phyloP scores from a whole-genome alignment of 2,113 vertebrate genomes.

The Leptobrachium ailaonicum region DNA sequence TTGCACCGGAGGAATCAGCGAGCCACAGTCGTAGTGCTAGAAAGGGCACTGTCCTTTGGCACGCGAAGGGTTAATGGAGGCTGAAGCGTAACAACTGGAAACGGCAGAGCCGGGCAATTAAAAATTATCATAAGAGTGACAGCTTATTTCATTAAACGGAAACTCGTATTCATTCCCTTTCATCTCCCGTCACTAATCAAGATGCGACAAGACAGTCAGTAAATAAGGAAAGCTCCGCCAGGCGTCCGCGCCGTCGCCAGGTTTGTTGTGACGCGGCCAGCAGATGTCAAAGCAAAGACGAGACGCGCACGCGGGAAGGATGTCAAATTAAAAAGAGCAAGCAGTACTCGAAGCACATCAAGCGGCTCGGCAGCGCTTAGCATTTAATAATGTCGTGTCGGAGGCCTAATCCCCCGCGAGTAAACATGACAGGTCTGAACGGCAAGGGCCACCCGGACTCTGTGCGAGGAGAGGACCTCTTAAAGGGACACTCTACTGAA shows the following conservation, averaged over 20 bases:
- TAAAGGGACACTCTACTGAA: too few species aligned
- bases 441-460: not conserved
- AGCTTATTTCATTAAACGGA: not conserved
- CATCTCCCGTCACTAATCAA: conserved; percentile 32
- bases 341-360: not conserved
- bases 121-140: not conserved
- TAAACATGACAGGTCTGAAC: not conserved
- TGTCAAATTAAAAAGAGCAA: not conserved
- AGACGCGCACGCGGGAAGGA: not conserved
- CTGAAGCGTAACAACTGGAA: too few species aligned
- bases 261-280: not conserved
- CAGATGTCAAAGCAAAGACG: not conserved
- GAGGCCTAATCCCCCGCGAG: not conserved
- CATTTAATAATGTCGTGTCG: not conserved
- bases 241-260: not conserved
- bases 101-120: not conserved
- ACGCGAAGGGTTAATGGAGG: not conserved
- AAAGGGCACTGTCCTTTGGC: not conserved
- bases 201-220: not conserved
- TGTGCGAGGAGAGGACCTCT: too few species aligned
- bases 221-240: not conserved
- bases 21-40: not conserved
- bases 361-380: not conserved
- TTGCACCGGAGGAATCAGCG: too few species aligned
- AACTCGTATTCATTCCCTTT: not conserved